Evolutionary conservation across 2,113 vertebrate species (phyloP).

Genomic region (Leiothrix lutea): DNA sequence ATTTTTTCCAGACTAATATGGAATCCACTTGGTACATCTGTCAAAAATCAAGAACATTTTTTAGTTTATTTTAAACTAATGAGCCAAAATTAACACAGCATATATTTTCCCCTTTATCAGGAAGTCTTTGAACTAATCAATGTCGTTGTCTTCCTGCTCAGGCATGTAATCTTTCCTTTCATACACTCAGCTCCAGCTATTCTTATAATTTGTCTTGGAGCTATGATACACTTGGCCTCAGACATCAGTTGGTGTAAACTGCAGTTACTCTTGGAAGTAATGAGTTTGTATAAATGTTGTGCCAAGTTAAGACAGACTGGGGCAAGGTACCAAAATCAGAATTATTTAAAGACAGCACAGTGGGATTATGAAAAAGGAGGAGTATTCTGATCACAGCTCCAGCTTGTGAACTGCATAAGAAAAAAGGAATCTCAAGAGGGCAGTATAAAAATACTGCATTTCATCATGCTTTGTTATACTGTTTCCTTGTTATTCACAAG

Average conservation of each 20-base stretch:
- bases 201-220: background rate
- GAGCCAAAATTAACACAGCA: background rate
- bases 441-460: background rate
- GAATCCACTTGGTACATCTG: conserved; percentile 89
- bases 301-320: background rate
- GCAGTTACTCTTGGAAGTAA: background rate
- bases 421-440: background rate
- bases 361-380: background rate
- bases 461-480: background rate
- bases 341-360: background rate
- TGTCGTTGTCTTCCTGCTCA: background rate
- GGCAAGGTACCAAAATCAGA: conserved; percentile 3
- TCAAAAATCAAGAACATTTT: conserved; percentile 51
- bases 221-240: background rate
- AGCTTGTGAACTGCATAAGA: background rate
- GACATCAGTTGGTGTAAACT: background rate
- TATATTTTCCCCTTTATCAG: background rate
- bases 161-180: conserved; percentile 5
- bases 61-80: background rate
- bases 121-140: conserved; percentile 5
- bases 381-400: background rate
- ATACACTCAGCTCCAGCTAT: background rate
- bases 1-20: conserved; percentile 78
- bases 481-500: background rate
- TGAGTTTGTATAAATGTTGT: background rate